Evolutionary conservation across 1,140 invertebrate genomes (phyloP), one percentile per base, ranked within the genome.

Genomic region (Eufriesea mexicana): DNA sequence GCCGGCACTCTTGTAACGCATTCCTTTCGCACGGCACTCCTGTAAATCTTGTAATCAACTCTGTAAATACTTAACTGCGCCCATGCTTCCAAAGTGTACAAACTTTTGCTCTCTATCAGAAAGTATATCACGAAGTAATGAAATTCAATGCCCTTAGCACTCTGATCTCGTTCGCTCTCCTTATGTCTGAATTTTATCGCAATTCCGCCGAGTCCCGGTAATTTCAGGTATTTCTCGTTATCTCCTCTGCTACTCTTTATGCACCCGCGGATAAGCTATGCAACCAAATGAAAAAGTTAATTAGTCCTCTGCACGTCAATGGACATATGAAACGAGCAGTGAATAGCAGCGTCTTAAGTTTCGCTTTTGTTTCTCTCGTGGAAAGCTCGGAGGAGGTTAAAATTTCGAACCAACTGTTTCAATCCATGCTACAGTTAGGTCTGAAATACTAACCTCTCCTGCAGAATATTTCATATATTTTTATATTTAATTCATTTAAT

Each of bases 271-370:
- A 57, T 71, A 49, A 51, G 23, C 51, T 57, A 25, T 47, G 54
- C 35, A 64, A 54, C 18, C 57, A 28, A 59, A 74, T 76, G 61
- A 77, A 68, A 70, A 76, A 61, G 61, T 79, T 85, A 86, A 86
- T 86, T 85, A 85, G 72, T 74, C 64, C 47, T 64, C 47, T 67
- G 78, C 66, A 67, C 76, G 66, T 86, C 85, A 85, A 86, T 76
- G 80, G 84, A 86, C 67, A 85, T 85, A 68, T 67, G 83, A 86
- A 81, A 72, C 59, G 74, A 81, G 59, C 45, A 45, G 54, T 74
- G 61, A 84, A 54, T 9, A 49, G 47, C 18, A 18, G 47, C 25
- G 47, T 71, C 49, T 71, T 35, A 71, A 71, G 25, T 71, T 71
- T 7, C 10, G 25, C 49, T 23, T 70, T 71, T 54, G 68, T 71